phyloP scores from a whole-genome alignment of 2,797 vertebrate species.

The Heliangelus exortis region DNA sequence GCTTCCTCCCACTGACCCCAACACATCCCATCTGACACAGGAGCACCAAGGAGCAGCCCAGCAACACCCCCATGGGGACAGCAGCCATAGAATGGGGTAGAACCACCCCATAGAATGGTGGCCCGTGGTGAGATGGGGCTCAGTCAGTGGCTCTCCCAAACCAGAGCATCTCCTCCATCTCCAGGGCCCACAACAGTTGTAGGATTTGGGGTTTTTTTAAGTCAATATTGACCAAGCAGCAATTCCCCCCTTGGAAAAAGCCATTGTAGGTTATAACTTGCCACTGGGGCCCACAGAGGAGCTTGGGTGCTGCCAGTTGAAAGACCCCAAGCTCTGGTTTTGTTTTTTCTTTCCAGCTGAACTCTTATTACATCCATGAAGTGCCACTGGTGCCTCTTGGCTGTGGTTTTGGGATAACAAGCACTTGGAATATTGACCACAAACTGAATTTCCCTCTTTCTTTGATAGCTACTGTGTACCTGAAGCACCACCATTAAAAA shows the following conservation, averaged over 20 bases:
- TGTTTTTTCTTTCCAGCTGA: background rate
- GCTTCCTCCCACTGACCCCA: too few species aligned
- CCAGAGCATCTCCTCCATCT: background rate
- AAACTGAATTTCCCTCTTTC: background rate
- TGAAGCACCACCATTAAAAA: background rate
- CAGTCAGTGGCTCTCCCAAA: rapidly evolving
- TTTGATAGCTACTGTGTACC: rapidly evolving
- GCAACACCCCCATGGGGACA: rapidly evolving
- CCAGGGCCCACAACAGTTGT: background rate
- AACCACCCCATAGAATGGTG: rapidly evolving
- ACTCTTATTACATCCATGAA: background rate
- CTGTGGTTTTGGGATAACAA: background rate
- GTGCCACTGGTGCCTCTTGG: background rate
- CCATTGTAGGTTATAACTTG: background rate
- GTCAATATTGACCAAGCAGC: background rate
- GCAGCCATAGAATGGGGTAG: rapidly evolving
- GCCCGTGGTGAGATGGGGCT: too few species aligned
- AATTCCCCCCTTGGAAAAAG: background rate
- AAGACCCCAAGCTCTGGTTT: background rate
- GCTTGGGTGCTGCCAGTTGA: background rate
- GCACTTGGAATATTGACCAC: rapidly evolving
- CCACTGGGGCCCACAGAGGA: rapidly evolving
- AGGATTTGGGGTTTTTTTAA: background rate
- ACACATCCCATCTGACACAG: background rate
- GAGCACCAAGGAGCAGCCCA: background rate